Evolutionary conservation across 2,888 invertebrate genomes (phyloP).

Genomic region (Acanthosepion esculentum): DNA sequence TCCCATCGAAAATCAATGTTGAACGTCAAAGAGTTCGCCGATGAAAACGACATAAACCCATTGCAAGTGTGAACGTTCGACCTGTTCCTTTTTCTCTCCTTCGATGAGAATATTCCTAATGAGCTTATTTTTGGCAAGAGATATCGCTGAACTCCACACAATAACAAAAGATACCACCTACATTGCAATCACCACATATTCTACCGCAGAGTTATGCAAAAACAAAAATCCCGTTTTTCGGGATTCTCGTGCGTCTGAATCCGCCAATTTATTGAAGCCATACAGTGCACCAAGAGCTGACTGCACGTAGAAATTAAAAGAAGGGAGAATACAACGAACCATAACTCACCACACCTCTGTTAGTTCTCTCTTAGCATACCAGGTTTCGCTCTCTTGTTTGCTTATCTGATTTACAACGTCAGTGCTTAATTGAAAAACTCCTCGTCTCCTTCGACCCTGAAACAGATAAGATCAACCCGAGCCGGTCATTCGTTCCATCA

Average conservation of each 20-base stretch:
- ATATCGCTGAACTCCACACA: too few species aligned
- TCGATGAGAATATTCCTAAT: too few species aligned
- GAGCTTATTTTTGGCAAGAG: too few species aligned
- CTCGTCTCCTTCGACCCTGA: background rate
- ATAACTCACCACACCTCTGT: background rate
- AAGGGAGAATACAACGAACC: background rate
- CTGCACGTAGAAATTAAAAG: background rate
- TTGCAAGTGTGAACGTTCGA: too few species aligned
- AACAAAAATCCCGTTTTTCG: background rate
- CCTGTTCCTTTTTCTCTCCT: too few species aligned
- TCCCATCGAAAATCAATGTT: too few species aligned
- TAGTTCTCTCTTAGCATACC: background rate
- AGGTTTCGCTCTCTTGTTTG: slow-evolving; percentile 14
- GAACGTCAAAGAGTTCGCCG: too few species aligned
- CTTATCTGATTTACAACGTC: background rate
- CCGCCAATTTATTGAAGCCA: background rate
- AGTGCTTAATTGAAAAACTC: background rate
- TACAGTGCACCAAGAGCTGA: background rate
- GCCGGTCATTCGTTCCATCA: background rate
- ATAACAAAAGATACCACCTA: too few species aligned
- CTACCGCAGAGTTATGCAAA: background rate
- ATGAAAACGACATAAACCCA: too few species aligned
- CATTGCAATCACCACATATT: too few species aligned
- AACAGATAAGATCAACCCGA: background rate
- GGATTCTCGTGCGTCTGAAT: background rate